Conservation (phyloP, 2,113 vertebrate genomes). For the Cephalopterus ornatus region DNA sequence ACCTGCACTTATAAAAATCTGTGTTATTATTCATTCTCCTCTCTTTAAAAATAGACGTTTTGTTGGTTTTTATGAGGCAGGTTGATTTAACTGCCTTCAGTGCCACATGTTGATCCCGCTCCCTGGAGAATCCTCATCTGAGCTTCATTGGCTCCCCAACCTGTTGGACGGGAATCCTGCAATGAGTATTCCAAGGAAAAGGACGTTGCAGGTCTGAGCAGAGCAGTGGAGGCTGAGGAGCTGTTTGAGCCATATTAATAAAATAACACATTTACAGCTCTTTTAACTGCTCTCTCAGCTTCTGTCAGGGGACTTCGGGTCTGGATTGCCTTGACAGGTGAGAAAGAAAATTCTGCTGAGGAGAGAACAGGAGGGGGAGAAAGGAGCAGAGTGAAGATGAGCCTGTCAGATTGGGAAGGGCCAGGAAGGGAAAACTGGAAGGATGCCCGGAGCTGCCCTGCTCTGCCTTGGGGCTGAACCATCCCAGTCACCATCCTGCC, state of each 20-base stretch:
- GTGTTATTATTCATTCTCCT: accelerated
- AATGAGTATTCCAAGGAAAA: not conserved
- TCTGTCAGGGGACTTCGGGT: not conserved
- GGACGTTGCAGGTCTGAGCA: not conserved
- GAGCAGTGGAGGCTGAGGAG: not conserved
- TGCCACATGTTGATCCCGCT: not conserved
- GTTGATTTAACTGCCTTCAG: not conserved
- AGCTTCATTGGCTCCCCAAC: not conserved
- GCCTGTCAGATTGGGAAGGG: not conserved
- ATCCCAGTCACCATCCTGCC: not conserved
- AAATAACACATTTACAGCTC: not conserved
- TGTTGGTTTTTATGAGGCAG: accelerated
- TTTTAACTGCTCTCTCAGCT: not conserved
- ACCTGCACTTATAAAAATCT: not conserved
- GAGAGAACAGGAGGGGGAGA: not conserved
- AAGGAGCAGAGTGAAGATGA: not conserved
- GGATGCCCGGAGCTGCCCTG: not conserved
- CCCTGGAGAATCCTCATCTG: not conserved
- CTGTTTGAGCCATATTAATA: not conserved
- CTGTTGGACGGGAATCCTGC: not conserved
- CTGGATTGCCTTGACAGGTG: not conserved
- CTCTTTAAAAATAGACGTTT: not conserved
- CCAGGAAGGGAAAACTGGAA: not conserved
- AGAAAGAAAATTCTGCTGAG: not conserved
- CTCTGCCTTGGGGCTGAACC: not conserved